These are phyloP conservation scores for Tarsius wallacei DNA, from an alignment of 2,797 vertebrate genomes.

Conservation along the genomic window DNA sequence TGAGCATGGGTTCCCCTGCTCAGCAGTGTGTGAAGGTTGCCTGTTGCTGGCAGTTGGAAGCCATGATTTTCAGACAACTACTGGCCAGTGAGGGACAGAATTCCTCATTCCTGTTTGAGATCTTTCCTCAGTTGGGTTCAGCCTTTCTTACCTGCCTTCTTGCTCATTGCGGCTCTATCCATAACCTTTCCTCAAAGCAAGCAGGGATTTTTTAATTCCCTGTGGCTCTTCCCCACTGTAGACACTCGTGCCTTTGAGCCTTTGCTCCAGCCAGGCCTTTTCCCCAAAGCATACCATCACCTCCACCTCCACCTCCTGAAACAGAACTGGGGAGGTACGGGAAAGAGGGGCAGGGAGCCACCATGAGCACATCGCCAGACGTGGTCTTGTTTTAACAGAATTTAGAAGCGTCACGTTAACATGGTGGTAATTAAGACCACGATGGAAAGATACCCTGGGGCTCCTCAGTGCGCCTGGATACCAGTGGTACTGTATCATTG, in stretches of 20 bases:
- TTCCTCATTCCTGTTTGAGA: background rate
- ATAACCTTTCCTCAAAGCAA: background rate
- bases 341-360: background rate
- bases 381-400: background rate
- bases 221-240: background rate
- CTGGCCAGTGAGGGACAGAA: background rate
- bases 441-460: background rate
- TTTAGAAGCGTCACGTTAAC: background rate
- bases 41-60: too few species aligned
- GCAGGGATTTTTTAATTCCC: too few species aligned
- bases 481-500: background rate
- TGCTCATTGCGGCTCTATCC: background rate
- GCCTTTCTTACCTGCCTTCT: background rate
- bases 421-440: background rate
- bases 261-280: background rate
- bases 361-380: background rate
- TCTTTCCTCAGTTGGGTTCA: background rate
- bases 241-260: background rate
- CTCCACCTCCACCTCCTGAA: background rate
- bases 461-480: background rate
- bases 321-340: background rate
- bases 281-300: background rate
- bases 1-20: background rate
- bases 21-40: background rate
- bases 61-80: too few species aligned